These are phyloP conservation scores for Mastacembelus armatus DNA, from an alignment of 2,797 vertebrate genomes.

Conservation along the genomic window DNA sequence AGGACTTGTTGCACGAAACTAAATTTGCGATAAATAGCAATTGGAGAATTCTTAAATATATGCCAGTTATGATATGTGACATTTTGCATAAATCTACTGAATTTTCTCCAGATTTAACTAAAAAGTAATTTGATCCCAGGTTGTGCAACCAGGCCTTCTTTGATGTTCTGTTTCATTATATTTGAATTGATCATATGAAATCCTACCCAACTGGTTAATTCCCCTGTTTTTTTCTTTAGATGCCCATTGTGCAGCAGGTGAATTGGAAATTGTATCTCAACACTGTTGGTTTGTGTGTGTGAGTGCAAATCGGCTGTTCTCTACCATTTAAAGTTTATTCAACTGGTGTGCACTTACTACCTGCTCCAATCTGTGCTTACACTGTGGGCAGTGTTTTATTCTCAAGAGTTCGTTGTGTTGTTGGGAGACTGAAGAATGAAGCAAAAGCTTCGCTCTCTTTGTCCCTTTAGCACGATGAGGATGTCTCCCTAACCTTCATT, in stretches of 20 bases:
- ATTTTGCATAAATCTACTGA: background rate
- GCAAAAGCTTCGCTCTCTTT: slow-evolving; percentile 32
- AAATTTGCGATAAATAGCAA: slow-evolving; percentile 45
- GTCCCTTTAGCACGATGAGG: slow-evolving; percentile 16
- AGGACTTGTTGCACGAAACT: slow-evolving; percentile 80
- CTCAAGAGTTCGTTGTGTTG: slow-evolving; percentile 23
- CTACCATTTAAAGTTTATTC: slow-evolving; percentile 91
- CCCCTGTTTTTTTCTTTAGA: slow-evolving; percentile 99
- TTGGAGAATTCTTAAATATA: slow-evolving; percentile 11
- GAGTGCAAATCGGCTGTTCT: slow-evolving; percentile 98
- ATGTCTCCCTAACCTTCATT: slow-evolving; percentile 30
- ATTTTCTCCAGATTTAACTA: slow-evolving; percentile 13
- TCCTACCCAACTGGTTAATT: slow-evolving; percentile 88
- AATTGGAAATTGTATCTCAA: slow-evolving; percentile 99
- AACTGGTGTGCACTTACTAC: slow-evolving; percentile 88
- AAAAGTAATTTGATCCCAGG: slow-evolving; percentile 50
- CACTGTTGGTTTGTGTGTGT: slow-evolving; percentile 98
- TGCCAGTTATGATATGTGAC: slow-evolving; percentile 3
- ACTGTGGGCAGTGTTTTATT: slow-evolving; percentile 82
- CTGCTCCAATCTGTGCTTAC: slow-evolving; percentile 92
- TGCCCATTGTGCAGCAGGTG: slow-evolving; percentile 97
- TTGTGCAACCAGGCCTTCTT: slow-evolving; percentile 79
- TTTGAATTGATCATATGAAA: slow-evolving; percentile 74
- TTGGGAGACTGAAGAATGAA: slow-evolving; percentile 21
- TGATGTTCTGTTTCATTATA: slow-evolving; percentile 74